These are phyloP conservation scores for zebrafish (Danio rerio) DNA, from an alignment of 2,113 vertebrate species.

Conservation along the genomic window GRCz12tu NC_133188.1:34800501-34801000, in stretches of 20 bases:
- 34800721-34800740: conserved; percentile 33
- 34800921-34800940: conserved; percentile 78
- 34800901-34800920: conserved; percentile 90
- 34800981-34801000: too few relatives aligned
- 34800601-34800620: conserved; percentile 2
- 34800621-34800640: conserved; percentile 19
- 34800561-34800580: conserved; percentile 44
- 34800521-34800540: conserved; percentile 32
- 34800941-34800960: not conserved
- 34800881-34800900: conserved; percentile 86
- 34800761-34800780: conserved; percentile 76
- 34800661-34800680: conserved; percentile 7
- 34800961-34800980: too few relatives aligned
- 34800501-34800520: not conserved
- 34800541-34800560: conserved; percentile 20
- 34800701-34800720: conserved; percentile 8
- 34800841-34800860: conserved; percentile 87
- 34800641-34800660: conserved; percentile 15
- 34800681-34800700: conserved; percentile 10
- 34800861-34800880: conserved; percentile 86
- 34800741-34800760: not conserved
- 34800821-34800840: conserved; percentile 87
- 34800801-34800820: conserved; percentile 87
- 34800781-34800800: conserved; percentile 89
- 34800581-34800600: conserved; percentile 50